phyloP scores from a whole-genome alignment of 1,140 invertebrate genomes.

The Drosophila azteca region DNA sequence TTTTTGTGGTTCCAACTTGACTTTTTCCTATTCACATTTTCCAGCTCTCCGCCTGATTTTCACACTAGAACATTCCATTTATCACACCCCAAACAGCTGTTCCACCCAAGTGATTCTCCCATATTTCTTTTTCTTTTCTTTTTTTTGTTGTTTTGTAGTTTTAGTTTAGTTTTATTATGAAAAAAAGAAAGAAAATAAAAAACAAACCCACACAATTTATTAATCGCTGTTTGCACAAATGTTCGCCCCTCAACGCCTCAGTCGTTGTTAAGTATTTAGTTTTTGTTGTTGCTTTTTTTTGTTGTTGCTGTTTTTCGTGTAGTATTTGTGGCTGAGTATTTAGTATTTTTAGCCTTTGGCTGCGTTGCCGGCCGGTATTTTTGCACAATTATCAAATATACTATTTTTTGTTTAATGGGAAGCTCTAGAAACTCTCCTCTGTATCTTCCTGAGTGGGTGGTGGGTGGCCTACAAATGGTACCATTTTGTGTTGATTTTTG shows the following conservation, averaged over 20 bases:
- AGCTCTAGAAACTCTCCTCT: conserved; percentile 4
- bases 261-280: conserved; percentile 48
- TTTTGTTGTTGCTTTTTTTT: conserved; percentile 10
- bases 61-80: no score
- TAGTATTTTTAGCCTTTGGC: conserved; percentile 18
- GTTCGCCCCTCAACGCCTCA: conserved; percentile 41
- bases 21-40: no score
- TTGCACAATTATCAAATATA: conserved; percentile 36
- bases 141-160: no score
- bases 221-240: conserved; percentile 66
- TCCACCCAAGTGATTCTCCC: no score
- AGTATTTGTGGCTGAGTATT: no score
- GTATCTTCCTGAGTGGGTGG: neutral
- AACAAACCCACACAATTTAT: conserved; percentile 46
- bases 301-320: conserved; percentile 8
- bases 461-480: conserved; percentile 20
- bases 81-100: no score
- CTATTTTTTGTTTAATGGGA: no score
- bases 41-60: no score
- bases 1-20: no score
- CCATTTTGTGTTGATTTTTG: neutral
- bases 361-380: conserved; percentile 64
- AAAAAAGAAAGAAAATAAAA: no score
- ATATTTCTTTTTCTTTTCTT: no score
- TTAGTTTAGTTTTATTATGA: conserved; percentile 36